Base-by-base conservation (phyloP, 2,113 vertebrate genomes). In the Dryoscopus gambensis region DNA sequence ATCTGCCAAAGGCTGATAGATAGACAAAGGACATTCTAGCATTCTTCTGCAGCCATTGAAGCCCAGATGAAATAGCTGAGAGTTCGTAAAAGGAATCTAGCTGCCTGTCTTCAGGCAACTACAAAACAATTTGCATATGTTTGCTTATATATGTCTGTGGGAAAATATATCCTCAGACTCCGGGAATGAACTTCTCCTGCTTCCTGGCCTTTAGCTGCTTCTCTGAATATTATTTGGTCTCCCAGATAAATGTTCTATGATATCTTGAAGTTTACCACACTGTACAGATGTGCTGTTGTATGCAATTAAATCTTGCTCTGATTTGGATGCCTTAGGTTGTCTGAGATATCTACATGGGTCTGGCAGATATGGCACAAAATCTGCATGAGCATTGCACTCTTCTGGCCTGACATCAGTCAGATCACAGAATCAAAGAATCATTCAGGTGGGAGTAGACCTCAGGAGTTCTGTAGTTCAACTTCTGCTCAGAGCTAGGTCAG, bases 361-460 rank as follows among this genome's bases (percentile, higher is more conserved):
- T 74, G n/a, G 35, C 20, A 91, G 53, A 25, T 52, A 21, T 5
- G 19, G 13, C 31, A 30, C 9, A 79, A 78, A 90, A 59, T 53
- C 31, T 92, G 15, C 19, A 4, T 49, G 28, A 78, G 7, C 0
- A 0, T 40, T 88, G 20, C 9, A 17, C 5, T 83, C 17, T 19
- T 86, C 55, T 60, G 17, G 7, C 22, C 39, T 84, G 35, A 16
- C 15, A 76, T 55, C 20, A 69, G 15, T 10, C 7, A 86, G 27
- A 47, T 81, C 30, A 35, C 30, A 56, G 56, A 79, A 57, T 63
- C 20, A 53, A 20, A 49, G 47, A 39, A 35, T 47, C 25, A 6
- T 69, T 56, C 49, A 60, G 7, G 21, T 39, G 18, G 30, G 17
- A 86, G 22, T 20, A 63, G 47, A 63, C 5, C 15, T 63, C 39